Evolutionary conservation across 2,888 invertebrate species (phyloP), one percentile per base, ranked within the genome.

Genomic region (Phortica magna): DNA sequence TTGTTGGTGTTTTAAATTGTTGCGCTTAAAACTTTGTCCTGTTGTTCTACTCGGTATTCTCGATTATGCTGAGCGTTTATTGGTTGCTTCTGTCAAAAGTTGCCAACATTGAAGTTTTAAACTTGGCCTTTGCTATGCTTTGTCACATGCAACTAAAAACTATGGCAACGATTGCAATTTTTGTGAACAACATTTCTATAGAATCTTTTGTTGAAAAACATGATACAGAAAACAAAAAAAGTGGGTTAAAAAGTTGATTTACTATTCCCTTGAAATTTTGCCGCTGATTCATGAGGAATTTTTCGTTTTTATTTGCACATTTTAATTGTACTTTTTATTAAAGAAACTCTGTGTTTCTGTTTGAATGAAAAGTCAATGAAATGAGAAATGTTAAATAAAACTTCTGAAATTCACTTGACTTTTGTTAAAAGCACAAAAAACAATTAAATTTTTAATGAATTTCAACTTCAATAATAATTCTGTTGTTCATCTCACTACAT

Each of bases 241-340:
- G 78, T 87, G 84, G 88, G 88, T 84, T 87, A 86, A 83, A 78
- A 82, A 85, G 83, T 85, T 82, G 76, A 72, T 67, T 76, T 43
- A 68, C 17, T 55, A 5, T 79, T 87, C 88, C 88, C 85, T 86
- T 86, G 85, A 86, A 88, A 88, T 86, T 61, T 86, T 84, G 83
- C 77, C n/a, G 39, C 43, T 65, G 31, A 17, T 22, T 17, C 14
- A 55, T 61, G 4, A 61, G 17, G 9, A 5, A 61, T 31, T 61
- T 2, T 4, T 17, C 19, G n/a, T 53, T 53, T 53, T 53, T 53
- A 14, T 53, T 53, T 53, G 10, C 12, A 53, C n/a, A 14, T 53
- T 53, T 53, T 53, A n/a, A 53, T 10, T 53, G 10, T 14, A 53
- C n/a, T 53, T 53, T 53, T 53, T 53, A 53, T 53, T 3, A 6